Evolutionary conservation across 2,113 vertebrate genomes (phyloP).

Genomic region (Dinomys branickii): DNA sequence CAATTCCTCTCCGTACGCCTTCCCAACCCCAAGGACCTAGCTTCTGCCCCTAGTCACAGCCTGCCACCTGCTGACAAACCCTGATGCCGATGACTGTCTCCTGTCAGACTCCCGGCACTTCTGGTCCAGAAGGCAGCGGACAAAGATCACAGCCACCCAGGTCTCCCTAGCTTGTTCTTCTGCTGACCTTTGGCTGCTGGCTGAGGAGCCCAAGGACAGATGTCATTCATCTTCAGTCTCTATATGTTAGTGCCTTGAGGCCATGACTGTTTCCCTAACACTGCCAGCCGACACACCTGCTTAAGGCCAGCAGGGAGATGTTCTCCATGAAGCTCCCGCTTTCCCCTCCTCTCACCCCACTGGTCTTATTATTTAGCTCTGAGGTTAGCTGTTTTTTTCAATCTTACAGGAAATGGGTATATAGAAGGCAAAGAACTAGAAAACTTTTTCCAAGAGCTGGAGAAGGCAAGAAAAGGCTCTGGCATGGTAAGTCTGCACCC

Average conservation of each 20-base stretch:
- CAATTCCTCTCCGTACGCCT: not conserved
- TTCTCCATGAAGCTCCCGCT: rapidly evolving
- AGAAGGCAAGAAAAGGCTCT: slow-evolving; percentile 93
- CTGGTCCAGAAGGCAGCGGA: not conserved
- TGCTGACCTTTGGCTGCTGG: too few species aligned
- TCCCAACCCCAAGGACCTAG: not conserved
- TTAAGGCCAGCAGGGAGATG: not conserved
- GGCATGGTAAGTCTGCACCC: slow-evolving; percentile 91
- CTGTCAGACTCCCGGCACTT: too few species aligned
- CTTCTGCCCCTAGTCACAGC: not conserved
- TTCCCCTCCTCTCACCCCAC: rapidly evolving
- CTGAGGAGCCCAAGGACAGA: not conserved
- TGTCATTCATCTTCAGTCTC: not conserved
- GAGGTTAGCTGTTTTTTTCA: not conserved
- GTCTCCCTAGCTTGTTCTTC: not conserved
- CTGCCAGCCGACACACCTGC: not conserved
- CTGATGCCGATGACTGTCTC: not conserved
- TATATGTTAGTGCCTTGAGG: not conserved
- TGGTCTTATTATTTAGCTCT: not conserved
- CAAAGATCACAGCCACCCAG: not conserved
- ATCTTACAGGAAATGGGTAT: slow-evolving; percentile 94
- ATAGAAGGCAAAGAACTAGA: slow-evolving; percentile 99
- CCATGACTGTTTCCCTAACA: not conserved
- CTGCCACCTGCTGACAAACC: not conserved
- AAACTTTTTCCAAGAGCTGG: slow-evolving; percentile 97